Evolutionary conservation across 2,797 vertebrate genomes (phyloP), one percentile per base, ranked within the genome.

Genomic region (Galagoides demidoff): DNA sequence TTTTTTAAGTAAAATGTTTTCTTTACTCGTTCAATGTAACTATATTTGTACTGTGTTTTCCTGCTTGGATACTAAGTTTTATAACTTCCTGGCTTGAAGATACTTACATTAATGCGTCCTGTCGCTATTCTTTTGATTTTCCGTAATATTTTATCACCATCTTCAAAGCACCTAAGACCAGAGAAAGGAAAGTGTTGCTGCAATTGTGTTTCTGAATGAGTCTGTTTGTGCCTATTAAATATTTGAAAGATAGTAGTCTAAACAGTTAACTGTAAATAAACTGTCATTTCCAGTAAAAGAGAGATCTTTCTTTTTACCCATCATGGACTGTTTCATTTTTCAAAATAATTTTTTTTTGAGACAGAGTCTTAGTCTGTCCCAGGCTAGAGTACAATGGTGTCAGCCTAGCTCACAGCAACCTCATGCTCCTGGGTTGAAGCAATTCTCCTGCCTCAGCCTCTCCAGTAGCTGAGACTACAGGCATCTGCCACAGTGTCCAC

Each of bases 1-100:
- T 93, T 85, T 82, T 81, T 82, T 55, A 45, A 92, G 34, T 64
- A 78, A 95, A 96, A 25, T 3, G 39, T 52, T 78, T 74, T 20
- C 10, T 63, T 89, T 79, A 45, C 3, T 61, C 31, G 95, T 74
- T 92, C 0, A 5, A 34, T 55, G 22, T 68, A 94, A 85, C 7
- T 43, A 1, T 11, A 93, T 74, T 94, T 82, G 31, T 66, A 13
- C 19, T 89, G 16, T 27, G 52, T 22, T 88, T 84, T 31, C 43
- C 55, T 63, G 4, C 8, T 37, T 82, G 34, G 5, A 66, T 73
- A 74, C 45, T 90, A 92, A 94, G 6, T 2, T 92, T 94, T 57
- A 57, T 68, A 43, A 31, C n/a, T 93, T 90, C 0, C 10, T 45
- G 7, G 5, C 45, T 89, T 93, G n/a, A 85, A 19, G 49, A 6